Evolutionary conservation across 2,113 vertebrate genomes (phyloP).

Genomic region (Neogale vison): DNA sequence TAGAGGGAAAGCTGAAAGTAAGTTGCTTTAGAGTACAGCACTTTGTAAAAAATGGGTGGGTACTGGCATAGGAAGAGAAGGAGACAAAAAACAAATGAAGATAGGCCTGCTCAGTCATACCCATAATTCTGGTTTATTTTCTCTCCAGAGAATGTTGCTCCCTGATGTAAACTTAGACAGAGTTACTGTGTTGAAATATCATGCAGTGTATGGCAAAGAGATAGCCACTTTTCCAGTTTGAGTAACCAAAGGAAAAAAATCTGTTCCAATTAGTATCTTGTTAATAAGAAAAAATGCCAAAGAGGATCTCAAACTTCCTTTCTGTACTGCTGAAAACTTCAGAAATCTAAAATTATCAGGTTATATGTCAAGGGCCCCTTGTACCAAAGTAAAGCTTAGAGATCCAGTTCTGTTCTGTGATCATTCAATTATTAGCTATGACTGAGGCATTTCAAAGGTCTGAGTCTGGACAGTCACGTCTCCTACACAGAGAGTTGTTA

Average conservation of each 20-base stretch:
- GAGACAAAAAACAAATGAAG: background rate
- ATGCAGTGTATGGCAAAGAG: background rate
- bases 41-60: background rate
- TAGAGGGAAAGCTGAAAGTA: background rate
- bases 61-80: background rate
- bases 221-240: background rate
- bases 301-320: background rate
- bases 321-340: background rate
- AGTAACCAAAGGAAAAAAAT: background rate
- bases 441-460: background rate
- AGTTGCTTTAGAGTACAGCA: background rate
- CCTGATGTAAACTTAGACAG: background rate
- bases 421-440: background rate
- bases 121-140: constrained; percentile 10
- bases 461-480: background rate
- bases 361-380: background rate
- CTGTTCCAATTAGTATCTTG: background rate
- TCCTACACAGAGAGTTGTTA: background rate
- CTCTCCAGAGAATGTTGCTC: background rate
- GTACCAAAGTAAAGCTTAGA: background rate
- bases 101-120: background rate
- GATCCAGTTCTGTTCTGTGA: background rate
- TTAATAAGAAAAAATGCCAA: constrained; percentile 10
- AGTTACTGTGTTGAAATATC: background rate
- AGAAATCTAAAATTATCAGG: background rate